These are phyloP conservation scores for Drosophila hamatofila DNA, from an alignment of 2,888 invertebrate genomes.

Conservation along the genomic window DNA sequence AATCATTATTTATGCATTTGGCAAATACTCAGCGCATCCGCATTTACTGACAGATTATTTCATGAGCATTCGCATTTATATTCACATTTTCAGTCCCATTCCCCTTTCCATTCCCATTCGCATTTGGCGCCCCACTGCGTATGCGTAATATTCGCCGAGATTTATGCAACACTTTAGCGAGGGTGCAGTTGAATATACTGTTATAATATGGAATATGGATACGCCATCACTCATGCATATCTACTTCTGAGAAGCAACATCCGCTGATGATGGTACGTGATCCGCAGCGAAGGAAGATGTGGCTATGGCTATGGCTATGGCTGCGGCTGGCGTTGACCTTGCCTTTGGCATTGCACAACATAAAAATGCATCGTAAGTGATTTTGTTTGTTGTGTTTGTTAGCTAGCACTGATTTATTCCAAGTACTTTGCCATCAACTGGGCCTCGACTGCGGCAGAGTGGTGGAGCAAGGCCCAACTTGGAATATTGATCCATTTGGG, in stretches of 20 bases:
- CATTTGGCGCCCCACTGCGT: conserved; percentile 24
- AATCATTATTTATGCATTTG: conserved; percentile 51
- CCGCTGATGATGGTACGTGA: conserved; percentile 45
- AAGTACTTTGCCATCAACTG: conserved; percentile 49
- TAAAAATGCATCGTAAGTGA: conserved; percentile 40
- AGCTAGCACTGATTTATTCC: conserved; percentile 61
- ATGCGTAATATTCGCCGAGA: conserved; percentile 63
- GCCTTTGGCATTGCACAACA: conserved; percentile 51
- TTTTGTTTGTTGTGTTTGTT: conserved; percentile 23
- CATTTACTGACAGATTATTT: conserved; percentile 39
- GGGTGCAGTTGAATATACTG: conserved; percentile 5
- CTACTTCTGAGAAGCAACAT: conserved; percentile 21
- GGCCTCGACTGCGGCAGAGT: conserved; percentile 19
- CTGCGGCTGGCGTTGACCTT: conserved; percentile 57
- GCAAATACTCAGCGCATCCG: conserved; percentile 12
- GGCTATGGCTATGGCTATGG: neutral
- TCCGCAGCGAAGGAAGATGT: conserved; percentile 12
- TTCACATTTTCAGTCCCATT: conserved; percentile 9
- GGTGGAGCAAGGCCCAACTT: conserved; percentile 31
- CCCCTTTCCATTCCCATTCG: neutral
- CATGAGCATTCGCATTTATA: neutral
- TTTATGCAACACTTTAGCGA: conserved; percentile 55
- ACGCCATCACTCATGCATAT: conserved; percentile 54
- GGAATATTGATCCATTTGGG: conserved; percentile 74
- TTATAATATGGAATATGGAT: conserved; percentile 51